Base-by-base conservation (phyloP, 2,113 vertebrate species). In the Sphaerodactylus townsendi region DNA sequence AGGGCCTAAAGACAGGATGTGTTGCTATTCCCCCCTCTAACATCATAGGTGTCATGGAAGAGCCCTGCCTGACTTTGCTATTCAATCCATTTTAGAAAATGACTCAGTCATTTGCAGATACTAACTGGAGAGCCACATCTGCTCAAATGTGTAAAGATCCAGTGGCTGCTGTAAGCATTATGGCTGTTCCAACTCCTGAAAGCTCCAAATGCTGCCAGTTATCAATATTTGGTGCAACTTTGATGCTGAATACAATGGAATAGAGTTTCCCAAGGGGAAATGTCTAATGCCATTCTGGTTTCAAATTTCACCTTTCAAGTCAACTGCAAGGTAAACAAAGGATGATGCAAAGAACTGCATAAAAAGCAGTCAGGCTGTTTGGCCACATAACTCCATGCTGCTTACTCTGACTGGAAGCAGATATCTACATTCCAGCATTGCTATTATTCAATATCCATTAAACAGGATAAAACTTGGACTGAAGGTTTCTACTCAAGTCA, bases 291-390 rank as follows among this genome's bases (percentile, higher is more conserved):
- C 35, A 70, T 5, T 19, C 33, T 53, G 33, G n/a, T 69, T 71
- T 81, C 68, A 71, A 39, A 71, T 81, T 56, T 64, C 41, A 73
- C 37, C 62, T 64, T 82, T 74, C 70, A 73, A 33, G 30, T 82
- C 41, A 74, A 72, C 48, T 44, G 30, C 44, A 35, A 64, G 19
- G 59, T 4, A 62, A 62, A 64, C 53, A 82, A 82, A 44, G 19
- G 3, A 33, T 17, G 25, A 62, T 77, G 41, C 46, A 79, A 44
- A 37, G 39, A 44, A 64, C 48, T 33, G 17, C 37, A 5, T 64
- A 17, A 23, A 56, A 56, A 2, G 5, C 23, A 77, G 35, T 28
- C 53, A 77, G 10, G 28, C 21, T 37, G 30, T 3, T 23, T 33
- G 15, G 2, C 71, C 71, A 71, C 23, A 23, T 25, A 44, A 39